Evolutionary conservation across 2,113 vertebrate species (phyloP).

Genomic region (Grallaria varia): DNA sequence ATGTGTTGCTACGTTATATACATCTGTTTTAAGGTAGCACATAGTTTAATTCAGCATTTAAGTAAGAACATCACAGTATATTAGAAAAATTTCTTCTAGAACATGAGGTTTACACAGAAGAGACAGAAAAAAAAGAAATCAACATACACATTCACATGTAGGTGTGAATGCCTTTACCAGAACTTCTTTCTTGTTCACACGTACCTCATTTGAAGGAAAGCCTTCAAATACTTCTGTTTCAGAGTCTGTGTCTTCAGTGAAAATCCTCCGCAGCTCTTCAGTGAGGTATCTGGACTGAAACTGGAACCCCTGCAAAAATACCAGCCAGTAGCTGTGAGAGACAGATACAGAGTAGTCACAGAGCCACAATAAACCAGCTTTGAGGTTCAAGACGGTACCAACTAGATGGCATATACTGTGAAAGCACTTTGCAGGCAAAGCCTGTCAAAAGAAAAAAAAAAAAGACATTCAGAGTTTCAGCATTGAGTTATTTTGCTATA

Average conservation of each 20-base stretch:
- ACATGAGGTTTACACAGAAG: not conserved
- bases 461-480: not conserved
- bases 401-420: not conserved
- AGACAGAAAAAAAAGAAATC: not conserved
- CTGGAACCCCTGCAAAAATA: conserved; percentile 63
- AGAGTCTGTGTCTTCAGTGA: conserved; percentile 89
- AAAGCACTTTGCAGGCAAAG: not conserved
- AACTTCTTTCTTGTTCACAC: conserved; percentile 36
- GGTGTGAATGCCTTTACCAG: conserved; percentile 46
- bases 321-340: not conserved
- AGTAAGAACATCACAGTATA: not conserved
- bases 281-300: conserved; percentile 83
- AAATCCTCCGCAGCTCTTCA: conserved; percentile 82
- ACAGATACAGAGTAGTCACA: not conserved
- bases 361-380: not conserved
- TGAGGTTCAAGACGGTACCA: not conserved
- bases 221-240: conserved; percentile 87
- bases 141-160: not conserved
- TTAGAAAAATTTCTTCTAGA: not conserved
- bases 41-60: not conserved
- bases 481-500: not conserved
- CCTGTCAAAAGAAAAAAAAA: not conserved
- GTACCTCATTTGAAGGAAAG: conserved; percentile 72
- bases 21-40: not conserved
- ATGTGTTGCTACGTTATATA: not conserved